phyloP scores from a whole-genome alignment of 2,113 vertebrate genomes.

The Channa maculata region DNA sequence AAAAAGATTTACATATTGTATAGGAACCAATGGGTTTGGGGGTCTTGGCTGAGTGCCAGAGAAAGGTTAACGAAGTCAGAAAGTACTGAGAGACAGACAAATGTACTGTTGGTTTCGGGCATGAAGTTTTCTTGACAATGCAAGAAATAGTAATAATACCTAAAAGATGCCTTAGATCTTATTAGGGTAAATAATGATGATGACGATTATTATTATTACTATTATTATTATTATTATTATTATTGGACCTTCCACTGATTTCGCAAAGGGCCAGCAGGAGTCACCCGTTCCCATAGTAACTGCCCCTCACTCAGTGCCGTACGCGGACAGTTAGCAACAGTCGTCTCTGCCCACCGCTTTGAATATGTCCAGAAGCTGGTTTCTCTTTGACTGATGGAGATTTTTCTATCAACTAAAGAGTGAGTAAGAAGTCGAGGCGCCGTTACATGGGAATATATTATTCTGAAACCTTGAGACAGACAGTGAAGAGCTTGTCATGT shows the following conservation, averaged over 20 bases:
- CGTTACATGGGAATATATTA: neutral
- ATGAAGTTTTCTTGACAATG: too few relatives aligned
- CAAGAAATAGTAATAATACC: too few relatives aligned
- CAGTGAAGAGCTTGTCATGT: neutral
- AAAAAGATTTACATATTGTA: too few relatives aligned
- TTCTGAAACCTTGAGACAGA: neutral
- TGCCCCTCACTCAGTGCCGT: constrained; percentile 28
- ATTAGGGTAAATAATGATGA: too few relatives aligned
- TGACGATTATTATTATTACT: too few relatives aligned
- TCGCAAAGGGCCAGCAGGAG: constrained; percentile 74
- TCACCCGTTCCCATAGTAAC: constrained; percentile 78
- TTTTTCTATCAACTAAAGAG: neutral
- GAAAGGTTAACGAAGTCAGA: too few relatives aligned
- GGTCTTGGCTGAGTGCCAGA: too few relatives aligned
- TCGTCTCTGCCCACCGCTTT: constrained; percentile 2
- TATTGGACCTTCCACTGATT: constrained; percentile 24
- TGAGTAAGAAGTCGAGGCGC: neutral
- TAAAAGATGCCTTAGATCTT: too few relatives aligned
- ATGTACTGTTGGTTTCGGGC: too few relatives aligned
- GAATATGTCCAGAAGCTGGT: neutral
- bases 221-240: neutral
- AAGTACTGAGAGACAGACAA: too few relatives aligned
- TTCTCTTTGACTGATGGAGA: neutral
- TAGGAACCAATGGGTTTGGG: too few relatives aligned
- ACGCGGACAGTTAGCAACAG: constrained; percentile 17